Evolutionary conservation across 2,888 invertebrate species (phyloP), one percentile per base, ranked within the genome.

Genomic region (Lasioglossum pauxillum): DNA sequence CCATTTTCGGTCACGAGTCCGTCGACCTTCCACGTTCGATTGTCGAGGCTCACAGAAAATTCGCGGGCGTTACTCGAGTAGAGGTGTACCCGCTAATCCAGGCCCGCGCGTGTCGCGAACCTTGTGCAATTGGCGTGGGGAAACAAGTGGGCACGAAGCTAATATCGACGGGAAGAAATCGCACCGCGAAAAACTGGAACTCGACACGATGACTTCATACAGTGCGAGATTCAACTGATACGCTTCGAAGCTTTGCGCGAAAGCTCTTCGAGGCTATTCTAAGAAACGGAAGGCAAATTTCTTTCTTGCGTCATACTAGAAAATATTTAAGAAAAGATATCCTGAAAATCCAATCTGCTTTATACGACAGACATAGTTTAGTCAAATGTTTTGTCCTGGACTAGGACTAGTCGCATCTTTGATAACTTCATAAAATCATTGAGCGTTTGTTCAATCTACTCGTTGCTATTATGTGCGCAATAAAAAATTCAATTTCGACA

Each of bases 1-100:
- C 75, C 60, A 49, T 84, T 84, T 75, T 78, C 72, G 72, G 75
- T 75, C 75, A 44, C 41, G 69, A 60, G 57, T 35, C 74, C 74
- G 53, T 69, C 77, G 84, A 75, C 78, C 78, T 75, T 69, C 53
- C 53, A 44, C 16, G 35, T 71, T 49, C 83, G 83, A 75, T 60
- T 74, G 44, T 75, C 72, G 57, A 75, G 60, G 44, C 27, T n/a
- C 78, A 75, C 75, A 75, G 49, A 84, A 84, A 84, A 41, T 84
- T 69, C 74, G 67, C 74, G n/a, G 60, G 23, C 49, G 67, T 44
- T 64, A 38, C 53, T 49, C 38, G 10, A 49, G n/a, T 5, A 69
- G 49, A n/a, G 35, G 19, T 23, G 46, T 23, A 44, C 27, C 38
- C 44, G 67, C 31, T 60, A 69, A 77, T 49, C 49, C 49, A 19